Evolutionary conservation across 2,888 invertebrate species (phyloP).

Genomic region (Eupithecia centaureata): DNA sequence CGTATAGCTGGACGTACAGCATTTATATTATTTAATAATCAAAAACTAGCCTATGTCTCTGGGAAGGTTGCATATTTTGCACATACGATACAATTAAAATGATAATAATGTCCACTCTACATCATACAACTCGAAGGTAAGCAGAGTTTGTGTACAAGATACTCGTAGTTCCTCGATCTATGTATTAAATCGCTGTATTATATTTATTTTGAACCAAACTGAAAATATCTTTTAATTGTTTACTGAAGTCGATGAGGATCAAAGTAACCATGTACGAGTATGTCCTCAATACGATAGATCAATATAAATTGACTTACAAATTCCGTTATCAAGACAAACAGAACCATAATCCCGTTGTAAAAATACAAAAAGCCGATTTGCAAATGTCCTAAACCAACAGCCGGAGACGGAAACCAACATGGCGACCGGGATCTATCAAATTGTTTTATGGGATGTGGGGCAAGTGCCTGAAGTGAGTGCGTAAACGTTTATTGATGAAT

Average conservation of each 20-base stretch:
- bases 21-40: no score
- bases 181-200: no score
- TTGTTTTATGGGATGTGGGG: constrained; percentile 19
- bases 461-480: not conserved
- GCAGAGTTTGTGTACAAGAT: no score
- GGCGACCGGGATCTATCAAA: constrained; percentile 8
- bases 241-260: no score
- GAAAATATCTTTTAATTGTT: no score
- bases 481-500: not conserved
- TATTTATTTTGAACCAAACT: no score
- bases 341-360: constrained; percentile 24
- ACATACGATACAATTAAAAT: no score
- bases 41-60: no score
- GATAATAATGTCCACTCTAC: no score
- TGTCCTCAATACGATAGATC: not conserved
- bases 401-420: constrained; percentile 20
- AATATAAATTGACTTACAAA: constrained; percentile 11
- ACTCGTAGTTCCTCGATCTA: no score
- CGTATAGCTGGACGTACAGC: not conserved
- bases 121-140: no score
- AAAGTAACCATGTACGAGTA: not conserved
- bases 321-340: constrained; percentile 10
- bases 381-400: constrained; percentile 37
- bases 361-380: constrained; percentile 34
- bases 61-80: no score